A percentile compares a stretch with the other conserved stretches of the same genome.
These are phyloP conservation scores for Apostichopus parvimensis DNA, from an alignment of 35 echinoderm and acorn worm genomes.

Conservation along the genomic window DNA sequence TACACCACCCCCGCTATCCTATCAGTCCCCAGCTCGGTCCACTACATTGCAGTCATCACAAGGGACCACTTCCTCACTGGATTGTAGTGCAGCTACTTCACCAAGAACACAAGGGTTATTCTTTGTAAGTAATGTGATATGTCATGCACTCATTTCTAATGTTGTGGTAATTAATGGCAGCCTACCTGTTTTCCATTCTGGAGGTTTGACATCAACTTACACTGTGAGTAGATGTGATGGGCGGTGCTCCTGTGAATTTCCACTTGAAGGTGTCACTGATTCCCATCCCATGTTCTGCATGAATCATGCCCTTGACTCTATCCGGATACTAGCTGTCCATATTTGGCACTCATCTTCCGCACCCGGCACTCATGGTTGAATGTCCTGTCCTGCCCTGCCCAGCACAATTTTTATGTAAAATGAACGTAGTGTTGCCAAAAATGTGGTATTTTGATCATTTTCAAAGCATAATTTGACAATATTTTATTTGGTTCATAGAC, in stretches of 20 bases:
- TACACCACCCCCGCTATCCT: slow-evolving; percentile 2
- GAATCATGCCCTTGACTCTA: slow-evolving; percentile 12
- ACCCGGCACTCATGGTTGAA: too few species aligned
- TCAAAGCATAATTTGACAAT: too few species aligned
- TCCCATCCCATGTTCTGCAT: background rate
- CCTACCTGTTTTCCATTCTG: too few species aligned
- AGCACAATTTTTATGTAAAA: too few species aligned
- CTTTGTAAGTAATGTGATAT: background rate
- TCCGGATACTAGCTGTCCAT: background rate
- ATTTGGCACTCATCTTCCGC: background rate
- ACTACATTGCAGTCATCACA: slow-evolving; percentile 9
- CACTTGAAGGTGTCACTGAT: too few species aligned
- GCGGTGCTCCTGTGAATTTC: too few species aligned
- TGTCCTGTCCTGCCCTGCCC: too few species aligned
- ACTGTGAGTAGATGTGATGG: too few species aligned
- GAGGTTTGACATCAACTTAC: too few species aligned
- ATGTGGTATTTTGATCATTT: background rate
- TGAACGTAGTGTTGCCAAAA: background rate
- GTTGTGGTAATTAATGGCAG: background rate
- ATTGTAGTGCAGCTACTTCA: background rate
- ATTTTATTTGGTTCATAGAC: too few species aligned
- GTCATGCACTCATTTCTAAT: background rate
- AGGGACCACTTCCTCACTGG: too few species aligned
- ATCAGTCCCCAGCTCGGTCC: slow-evolving; percentile 4
- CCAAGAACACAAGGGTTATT: background rate